A percentile compares a stretch with the other conserved stretches of the same genome.
Evolutionary conservation across 2,113 vertebrate genomes (phyloP).

Genomic region (Mustela lutreola): DNA sequence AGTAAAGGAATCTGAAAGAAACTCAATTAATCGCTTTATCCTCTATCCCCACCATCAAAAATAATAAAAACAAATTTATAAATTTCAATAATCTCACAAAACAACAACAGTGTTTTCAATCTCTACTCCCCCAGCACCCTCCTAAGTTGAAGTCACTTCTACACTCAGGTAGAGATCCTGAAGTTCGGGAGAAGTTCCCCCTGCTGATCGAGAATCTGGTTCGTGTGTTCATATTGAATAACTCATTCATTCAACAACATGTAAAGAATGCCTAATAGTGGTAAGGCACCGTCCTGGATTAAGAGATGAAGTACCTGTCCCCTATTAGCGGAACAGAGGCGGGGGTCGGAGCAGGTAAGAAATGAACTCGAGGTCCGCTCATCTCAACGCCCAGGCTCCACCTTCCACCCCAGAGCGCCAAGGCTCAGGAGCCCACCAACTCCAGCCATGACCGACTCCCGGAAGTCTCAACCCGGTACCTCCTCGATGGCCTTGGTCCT

Average conservation of each 20-base stretch:
- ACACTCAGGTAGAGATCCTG: not conserved
- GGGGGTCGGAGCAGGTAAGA: not conserved
- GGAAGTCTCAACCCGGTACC: not conserved
- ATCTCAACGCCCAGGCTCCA: not conserved
- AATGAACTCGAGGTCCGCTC: slow-evolving; percentile 1
- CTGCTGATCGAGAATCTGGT: not conserved
- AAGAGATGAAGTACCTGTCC: not conserved
- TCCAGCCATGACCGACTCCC: not conserved
- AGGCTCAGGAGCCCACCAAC: not conserved
- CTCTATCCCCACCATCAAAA: not conserved
- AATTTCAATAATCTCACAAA: slow-evolving; percentile 1
- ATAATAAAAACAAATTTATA: not conserved
- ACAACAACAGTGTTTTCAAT: not conserved
- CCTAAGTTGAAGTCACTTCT: not conserved
- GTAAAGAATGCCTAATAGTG: not conserved
- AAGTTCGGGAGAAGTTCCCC: not conserved
- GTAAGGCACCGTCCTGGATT: not conserved
- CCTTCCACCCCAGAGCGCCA: not conserved
- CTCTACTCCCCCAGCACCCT: not conserved
- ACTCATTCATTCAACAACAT: not conserved
- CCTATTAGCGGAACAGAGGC: not conserved
- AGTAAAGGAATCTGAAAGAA: not conserved
- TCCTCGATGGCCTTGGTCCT: not conserved
- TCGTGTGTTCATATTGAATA: not conserved
- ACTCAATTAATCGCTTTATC: not conserved